A percentile compares a stretch with the other conserved stretches of the same genome.
phyloP scores from a whole-genome alignment of 1,140 invertebrate genomes.

The Spodoptera frugiperda region DNA sequence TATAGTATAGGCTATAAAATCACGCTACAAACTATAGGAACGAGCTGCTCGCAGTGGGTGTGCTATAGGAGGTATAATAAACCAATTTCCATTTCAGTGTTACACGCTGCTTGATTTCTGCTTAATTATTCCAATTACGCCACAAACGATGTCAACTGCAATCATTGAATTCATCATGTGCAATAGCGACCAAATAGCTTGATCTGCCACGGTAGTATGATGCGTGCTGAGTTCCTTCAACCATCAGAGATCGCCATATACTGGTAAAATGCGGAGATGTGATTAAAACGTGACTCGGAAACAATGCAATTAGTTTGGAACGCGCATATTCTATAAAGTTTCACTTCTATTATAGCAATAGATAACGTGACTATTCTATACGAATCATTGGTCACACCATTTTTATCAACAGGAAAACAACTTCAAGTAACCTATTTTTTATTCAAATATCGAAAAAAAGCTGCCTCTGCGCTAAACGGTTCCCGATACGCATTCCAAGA shows the following conservation, averaged over 20 bases:
- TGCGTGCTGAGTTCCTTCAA: background rate
- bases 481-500: conserved; percentile 6
- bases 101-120: conserved; percentile 49
- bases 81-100: conserved; percentile 41
- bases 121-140: conserved; percentile 50
- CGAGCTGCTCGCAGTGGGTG: too few relatives aligned
- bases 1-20: too few relatives aligned
- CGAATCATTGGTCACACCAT: too few relatives aligned
- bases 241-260: background rate
- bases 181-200: conserved; percentile 12
- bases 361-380: too few relatives aligned
- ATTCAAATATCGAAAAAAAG: background rate
- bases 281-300: conserved; percentile 41
- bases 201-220: conserved; percentile 11
- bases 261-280: conserved; percentile 33
- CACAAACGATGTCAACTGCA: conserved; percentile 52
- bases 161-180: conserved; percentile 49
- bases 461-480: background rate
- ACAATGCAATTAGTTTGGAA: conserved; percentile 41
- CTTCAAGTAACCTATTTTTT: background rate
- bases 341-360: background rate
- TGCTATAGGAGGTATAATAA: conserved; percentile 17
- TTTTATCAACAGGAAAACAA: background rate
- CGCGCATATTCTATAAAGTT: conserved; percentile 31
- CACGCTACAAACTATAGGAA: too few relatives aligned